Base-by-base conservation (phyloP, 2,797 vertebrate genomes). In the Decapterus maruadsi region DNA sequence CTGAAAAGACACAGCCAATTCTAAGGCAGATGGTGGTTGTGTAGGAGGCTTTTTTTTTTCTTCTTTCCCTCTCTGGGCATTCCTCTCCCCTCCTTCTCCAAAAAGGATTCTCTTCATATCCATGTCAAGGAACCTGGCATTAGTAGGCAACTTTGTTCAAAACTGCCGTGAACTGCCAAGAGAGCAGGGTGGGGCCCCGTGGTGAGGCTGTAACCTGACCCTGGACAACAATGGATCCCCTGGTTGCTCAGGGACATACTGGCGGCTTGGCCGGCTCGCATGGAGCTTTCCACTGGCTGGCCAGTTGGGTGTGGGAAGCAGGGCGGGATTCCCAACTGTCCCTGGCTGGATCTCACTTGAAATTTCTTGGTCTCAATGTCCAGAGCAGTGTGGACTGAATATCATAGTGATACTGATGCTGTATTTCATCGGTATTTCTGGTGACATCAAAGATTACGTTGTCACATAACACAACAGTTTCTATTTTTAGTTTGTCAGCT, bases 131-230 rank as follows among this genome's bases (percentile, higher is more conserved):
- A 91, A 89, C 95, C 95, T 95, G 95, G 89, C 95, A 96, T 96
- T 94, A 95, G 96, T 94, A 96, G 94, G 95, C 83, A 95, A 96
- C 95, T 94, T 95, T 96, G 95, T 96, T 97, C 95, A 95, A 93
- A 96, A 95, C 95, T 94, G 95, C 95, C 95, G 94, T 95, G 95
- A 96, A 96, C 94, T 97, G 96, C 95, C 95, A 95, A 86, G 78
- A 95, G 95, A 95, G 92, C 95, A 94, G 97, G 97, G 97, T 96
- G 97, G 96, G 96, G 97, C 95, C 95, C 94, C 92, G 42, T 95
- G 63, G 87, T 95, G 95, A 95, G 94, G 94, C 95, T 96, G 97
- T 97, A 98, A 98, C 96, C 95, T 95, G 97, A 98, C 96, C 96
- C 96, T 45, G 90, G 63, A 85, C 88, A 93, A 94, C 95, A 96